Evolutionary conservation across 2,113 vertebrate species (phyloP), one percentile per base, ranked within the genome.

Genomic region (Nothoprocta pentlandii): DNA sequence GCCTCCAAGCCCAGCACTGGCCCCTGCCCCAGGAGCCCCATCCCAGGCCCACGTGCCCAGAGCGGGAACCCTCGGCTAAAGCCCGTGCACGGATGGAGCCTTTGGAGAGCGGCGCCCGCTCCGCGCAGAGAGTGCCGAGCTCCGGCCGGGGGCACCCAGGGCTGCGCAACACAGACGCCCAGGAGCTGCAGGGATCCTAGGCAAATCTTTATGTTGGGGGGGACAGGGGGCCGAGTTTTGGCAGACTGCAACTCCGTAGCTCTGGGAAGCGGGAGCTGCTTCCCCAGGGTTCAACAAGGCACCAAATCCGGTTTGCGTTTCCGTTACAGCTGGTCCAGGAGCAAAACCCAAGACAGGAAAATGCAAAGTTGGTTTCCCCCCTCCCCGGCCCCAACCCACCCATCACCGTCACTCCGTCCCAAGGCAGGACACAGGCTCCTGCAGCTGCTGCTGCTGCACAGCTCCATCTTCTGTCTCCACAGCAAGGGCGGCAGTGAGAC

Each of bases 251-350:
- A 46, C 51, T 32, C 36, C 3, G 4, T 51, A 66, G 92, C 92
- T 96, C 71, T 2, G 2, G 83, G 83, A 96, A 83, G 85, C 92
- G 67, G 83, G 39, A 0, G 92, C 84, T 85, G 70, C 93, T 91
- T 71, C 87, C 81, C 71, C 86, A 26, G 23, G 70, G 47, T 96
- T 96, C 92, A 94, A 39, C 76, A 96, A 96, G 96, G 96, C 96
- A 96, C 96, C 96, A 95, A 47, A 94, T 94, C 88, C 0, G 0
- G 71, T 87, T 93, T 8, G 1, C 30, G 0, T 74, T 91, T 85
- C 90, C 0, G 56, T 87, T 95, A 85, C 76, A 92, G 85, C 64
- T 85, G 49, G 36, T 78, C 44, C 13, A 5, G 88, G 11, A 88
- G 85, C 89, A 92, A 67, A 89, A 87, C 59, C 53, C 41, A 0